A percentile compares a stretch with the other conserved stretches of the same genome.
Conservation (phyloP, 1,140 invertebrate genomes). For the Sinella curviseta region DNA sequence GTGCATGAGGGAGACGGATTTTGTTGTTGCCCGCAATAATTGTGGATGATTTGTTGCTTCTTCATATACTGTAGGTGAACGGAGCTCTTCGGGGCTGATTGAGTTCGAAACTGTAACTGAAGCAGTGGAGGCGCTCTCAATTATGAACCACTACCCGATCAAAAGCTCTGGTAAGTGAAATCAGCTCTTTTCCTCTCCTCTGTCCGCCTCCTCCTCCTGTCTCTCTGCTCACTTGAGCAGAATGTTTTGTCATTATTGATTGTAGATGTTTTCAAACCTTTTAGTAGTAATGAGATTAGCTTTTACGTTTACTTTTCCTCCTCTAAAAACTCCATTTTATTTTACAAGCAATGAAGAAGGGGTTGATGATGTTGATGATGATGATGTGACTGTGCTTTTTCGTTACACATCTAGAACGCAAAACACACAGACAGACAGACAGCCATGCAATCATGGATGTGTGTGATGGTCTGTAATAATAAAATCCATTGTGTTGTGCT, state of each 20-base stretch:
- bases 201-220: background rate
- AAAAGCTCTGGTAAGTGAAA: conserved; percentile 69
- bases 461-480: too few species aligned
- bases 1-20: too few species aligned
- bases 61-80: conserved; percentile 55
- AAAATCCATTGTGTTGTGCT: too few species aligned
- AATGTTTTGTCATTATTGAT: conserved; percentile 19
- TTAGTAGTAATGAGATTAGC: conserved; percentile 16
- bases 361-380: background rate
- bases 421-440: background rate
- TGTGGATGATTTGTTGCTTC: conserved; percentile 5
- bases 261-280: background rate
- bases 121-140: conserved; percentile 89
- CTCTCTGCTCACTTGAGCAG: too few species aligned
- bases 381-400: background rate
- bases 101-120: conserved; percentile 88
- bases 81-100: conserved; percentile 85
- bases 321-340: background rate
- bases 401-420: background rate
- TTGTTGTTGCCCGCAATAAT: background rate
- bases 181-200: conserved; percentile 34
- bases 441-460: background rate
- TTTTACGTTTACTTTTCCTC: background rate
- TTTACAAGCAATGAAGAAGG: background rate
- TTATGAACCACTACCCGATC: conserved; percentile 92